These are phyloP conservation scores for Penaeus chinensis DNA, from an alignment of 1,140 invertebrate genomes.

Conservation along the genomic window DNA sequence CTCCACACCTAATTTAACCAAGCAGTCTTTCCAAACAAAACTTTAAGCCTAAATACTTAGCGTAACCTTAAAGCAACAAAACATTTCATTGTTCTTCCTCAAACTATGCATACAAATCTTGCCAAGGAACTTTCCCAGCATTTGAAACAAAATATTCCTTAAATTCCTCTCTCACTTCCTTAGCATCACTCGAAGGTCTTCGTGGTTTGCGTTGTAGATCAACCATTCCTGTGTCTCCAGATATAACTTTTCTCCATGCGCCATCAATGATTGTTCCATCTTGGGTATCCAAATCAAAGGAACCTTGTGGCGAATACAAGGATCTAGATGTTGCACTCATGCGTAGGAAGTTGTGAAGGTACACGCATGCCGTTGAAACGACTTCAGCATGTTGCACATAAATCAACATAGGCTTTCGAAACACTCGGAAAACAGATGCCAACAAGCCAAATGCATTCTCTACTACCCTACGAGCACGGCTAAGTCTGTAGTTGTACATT, in stretches of 20 bases:
- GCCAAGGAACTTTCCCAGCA: slow-evolving; percentile 44
- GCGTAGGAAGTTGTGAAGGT: slow-evolving; percentile 34
- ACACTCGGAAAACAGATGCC: slow-evolving; percentile 38
- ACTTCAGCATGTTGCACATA: slow-evolving; percentile 18
- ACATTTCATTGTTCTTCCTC: slow-evolving; percentile 43
- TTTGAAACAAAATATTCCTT: slow-evolving; percentile 53
- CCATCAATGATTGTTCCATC: no score
- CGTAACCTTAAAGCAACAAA: slow-evolving; percentile 42
- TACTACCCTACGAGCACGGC: slow-evolving; percentile 36
- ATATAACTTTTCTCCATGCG: no score
- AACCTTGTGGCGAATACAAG: no score
- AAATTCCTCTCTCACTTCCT: slow-evolving; percentile 29
- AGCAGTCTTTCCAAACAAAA: no score
- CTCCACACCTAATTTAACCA: no score
- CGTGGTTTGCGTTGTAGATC: no score
- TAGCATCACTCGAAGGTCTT: slow-evolving; percentile 8
- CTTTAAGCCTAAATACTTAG: no score
- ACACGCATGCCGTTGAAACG: slow-evolving; percentile 27
- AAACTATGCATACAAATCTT: slow-evolving; percentile 47
- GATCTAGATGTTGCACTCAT: slow-evolving; percentile 18
- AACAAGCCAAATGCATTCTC: slow-evolving; percentile 33
- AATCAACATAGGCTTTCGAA: slow-evolving; percentile 34
- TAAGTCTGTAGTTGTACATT: slow-evolving; percentile 38
- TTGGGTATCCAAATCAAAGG: no score
- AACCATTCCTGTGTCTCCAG: no score